Conservation (phyloP, 1,140 invertebrate genomes). For the Trachymyrmex septentrionalis region DNA sequence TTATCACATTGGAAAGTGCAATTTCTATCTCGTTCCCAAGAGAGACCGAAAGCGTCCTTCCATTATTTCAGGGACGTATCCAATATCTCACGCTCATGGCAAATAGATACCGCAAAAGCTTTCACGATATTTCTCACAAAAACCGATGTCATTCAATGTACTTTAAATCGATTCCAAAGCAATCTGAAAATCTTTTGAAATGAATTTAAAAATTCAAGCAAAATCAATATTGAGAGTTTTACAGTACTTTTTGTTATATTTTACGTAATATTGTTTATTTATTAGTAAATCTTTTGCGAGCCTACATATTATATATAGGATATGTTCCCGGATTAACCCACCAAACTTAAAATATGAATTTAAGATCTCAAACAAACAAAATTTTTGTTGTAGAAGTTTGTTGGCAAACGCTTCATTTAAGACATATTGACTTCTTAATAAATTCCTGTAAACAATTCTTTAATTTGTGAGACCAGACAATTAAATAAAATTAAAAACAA, state of each 20-base stretch:
- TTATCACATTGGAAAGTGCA: constrained; percentile 71
- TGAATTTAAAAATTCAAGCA: background rate
- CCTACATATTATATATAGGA: too few species aligned
- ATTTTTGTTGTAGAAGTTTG: too few species aligned
- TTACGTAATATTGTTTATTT: background rate
- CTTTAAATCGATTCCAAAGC: background rate
- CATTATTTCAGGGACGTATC: constrained; percentile 18
- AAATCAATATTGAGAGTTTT: constrained; percentile 10
- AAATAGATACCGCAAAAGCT: background rate
- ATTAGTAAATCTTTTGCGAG: background rate
- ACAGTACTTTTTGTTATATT: background rate
- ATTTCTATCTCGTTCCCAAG: constrained; percentile 61
- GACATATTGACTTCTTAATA: background rate
- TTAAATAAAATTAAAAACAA: background rate
- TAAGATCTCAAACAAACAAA: too few species aligned
- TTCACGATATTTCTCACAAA: constrained; percentile 6
- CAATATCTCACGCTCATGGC: constrained; percentile 38
- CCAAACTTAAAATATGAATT: too few species aligned
- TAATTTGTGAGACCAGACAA: background rate
- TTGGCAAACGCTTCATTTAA: too few species aligned
- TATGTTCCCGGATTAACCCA: too few species aligned
- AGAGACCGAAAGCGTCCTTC: constrained; percentile 27
- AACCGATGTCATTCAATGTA: constrained; percentile 1
- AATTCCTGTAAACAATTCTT: background rate
- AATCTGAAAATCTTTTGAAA: background rate